A percentile compares a stretch with the other conserved stretches of the same genome.
These are phyloP conservation scores for Odocoileus hemionus DNA, from an alignment of 2,113 vertebrate species.

Conservation along the genomic window DNA sequence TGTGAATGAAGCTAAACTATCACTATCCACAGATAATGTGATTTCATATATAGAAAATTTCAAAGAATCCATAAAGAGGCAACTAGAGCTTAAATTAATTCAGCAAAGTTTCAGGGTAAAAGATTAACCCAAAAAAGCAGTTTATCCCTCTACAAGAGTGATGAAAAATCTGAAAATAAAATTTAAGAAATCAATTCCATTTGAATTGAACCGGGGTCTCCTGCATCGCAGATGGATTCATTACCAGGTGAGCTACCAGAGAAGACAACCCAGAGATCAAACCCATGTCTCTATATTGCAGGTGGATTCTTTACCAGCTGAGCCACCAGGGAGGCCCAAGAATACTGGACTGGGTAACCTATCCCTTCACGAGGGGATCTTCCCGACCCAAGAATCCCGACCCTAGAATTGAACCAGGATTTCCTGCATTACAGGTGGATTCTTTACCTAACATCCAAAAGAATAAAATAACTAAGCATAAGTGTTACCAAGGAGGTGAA, in stretches of 20 bases:
- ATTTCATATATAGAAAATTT: background rate
- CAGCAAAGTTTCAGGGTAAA: background rate
- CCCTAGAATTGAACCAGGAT: background rate
- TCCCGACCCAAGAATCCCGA: accelerated
- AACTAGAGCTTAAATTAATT: background rate
- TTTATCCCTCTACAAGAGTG: background rate
- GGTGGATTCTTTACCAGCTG: too few relatives aligned
- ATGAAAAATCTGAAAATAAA: background rate
- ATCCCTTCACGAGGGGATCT: background rate
- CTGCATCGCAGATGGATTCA: background rate
- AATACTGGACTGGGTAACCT: background rate
- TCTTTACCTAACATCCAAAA: background rate
- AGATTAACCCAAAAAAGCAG: background rate
- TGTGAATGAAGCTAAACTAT: background rate
- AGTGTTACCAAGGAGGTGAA: background rate
- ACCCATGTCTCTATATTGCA: too few relatives aligned
- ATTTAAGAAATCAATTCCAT: background rate
- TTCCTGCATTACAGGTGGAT: background rate
- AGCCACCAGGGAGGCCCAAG: background rate
- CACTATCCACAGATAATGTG: background rate
- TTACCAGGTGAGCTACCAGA: background rate
- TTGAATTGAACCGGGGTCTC: background rate
- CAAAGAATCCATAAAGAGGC: background rate
- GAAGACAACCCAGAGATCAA: too few relatives aligned
- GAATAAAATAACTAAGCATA: background rate